phyloP scores from a whole-genome alignment of 1,140 invertebrate genomes.

The Trypoxylus dichotomus region DNA sequence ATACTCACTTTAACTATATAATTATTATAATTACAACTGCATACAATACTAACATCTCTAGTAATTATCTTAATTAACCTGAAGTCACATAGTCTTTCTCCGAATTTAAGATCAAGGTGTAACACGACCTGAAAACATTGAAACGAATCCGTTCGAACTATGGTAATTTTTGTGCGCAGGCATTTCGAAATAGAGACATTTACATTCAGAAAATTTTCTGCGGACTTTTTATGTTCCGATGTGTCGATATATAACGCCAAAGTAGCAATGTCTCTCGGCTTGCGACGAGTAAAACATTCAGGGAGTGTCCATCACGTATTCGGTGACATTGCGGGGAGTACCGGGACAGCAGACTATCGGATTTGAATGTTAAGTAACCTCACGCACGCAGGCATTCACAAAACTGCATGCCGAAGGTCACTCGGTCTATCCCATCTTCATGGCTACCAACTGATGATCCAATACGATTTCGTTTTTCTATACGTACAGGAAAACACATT shows the following conservation, averaged over 20 bases:
- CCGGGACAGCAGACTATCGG: slow-evolving; percentile 43
- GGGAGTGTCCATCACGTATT: slow-evolving; percentile 53
- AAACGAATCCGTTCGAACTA: slow-evolving; percentile 7
- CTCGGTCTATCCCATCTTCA: slow-evolving; percentile 18
- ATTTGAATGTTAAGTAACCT: slow-evolving; percentile 43
- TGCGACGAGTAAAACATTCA: slow-evolving; percentile 38
- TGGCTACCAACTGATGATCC: slow-evolving; percentile 17
- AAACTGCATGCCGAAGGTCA: slow-evolving; percentile 40
- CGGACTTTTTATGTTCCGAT: slow-evolving; percentile 28
- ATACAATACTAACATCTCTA: background rate
- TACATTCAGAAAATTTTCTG: slow-evolving; percentile 30
- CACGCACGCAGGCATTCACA: slow-evolving; percentile 44
- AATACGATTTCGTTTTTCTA: slow-evolving; percentile 12
- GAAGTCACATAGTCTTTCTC: background rate
- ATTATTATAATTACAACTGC: background rate
- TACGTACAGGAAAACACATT: background rate
- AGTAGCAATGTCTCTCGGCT: slow-evolving; percentile 15
- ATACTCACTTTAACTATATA: background rate
- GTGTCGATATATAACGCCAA: slow-evolving; percentile 27
- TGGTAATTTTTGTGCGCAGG: background rate
- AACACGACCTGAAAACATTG: slow-evolving; percentile 16
- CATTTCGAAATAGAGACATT: slow-evolving; percentile 27
- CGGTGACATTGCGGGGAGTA: slow-evolving; percentile 52
- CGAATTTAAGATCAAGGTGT: background rate
- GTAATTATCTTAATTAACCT: background rate